Conservation (phyloP, 2,797 vertebrate species). For the Linurgus olivaceus region DNA sequence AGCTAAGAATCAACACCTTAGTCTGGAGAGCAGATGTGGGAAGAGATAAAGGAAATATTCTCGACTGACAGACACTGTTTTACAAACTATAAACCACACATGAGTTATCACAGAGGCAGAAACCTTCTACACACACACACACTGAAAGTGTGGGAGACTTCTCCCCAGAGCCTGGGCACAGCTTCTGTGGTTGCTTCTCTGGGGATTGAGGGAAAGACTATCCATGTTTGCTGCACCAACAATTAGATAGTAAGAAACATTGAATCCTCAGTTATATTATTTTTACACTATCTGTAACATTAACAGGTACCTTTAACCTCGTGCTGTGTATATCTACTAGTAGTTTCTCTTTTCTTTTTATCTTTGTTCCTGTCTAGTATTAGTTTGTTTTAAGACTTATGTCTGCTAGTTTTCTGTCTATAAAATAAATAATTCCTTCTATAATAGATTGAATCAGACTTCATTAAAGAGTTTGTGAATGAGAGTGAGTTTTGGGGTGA, state of each 20-base stretch:
- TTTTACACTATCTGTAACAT: neutral
- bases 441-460: rapidly evolving
- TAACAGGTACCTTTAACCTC: neutral
- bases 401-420: neutral
- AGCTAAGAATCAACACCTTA: neutral
- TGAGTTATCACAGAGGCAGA: rapidly evolving
- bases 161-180: rapidly evolving
- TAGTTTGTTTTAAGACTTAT: too few species aligned
- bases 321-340: rapidly evolving
- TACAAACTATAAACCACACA: neutral
- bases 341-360: neutral
- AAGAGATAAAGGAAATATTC: neutral
- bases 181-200: neutral
- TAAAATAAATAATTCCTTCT: neutral
- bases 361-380: neutral
- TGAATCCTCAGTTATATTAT: neutral
- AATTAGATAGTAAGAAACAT: neutral
- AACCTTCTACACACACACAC: neutral
- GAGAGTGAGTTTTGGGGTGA: neutral
- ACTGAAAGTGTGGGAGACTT: too few species aligned
- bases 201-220: neutral
- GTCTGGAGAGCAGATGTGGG: neutral
- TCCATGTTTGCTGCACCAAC: rapidly evolving
- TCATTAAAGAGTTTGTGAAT: neutral
- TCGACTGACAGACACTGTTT: neutral